Conservation (phyloP, 2,113 vertebrate genomes). For the Calyptommatus sinebrachiatus region DNA sequence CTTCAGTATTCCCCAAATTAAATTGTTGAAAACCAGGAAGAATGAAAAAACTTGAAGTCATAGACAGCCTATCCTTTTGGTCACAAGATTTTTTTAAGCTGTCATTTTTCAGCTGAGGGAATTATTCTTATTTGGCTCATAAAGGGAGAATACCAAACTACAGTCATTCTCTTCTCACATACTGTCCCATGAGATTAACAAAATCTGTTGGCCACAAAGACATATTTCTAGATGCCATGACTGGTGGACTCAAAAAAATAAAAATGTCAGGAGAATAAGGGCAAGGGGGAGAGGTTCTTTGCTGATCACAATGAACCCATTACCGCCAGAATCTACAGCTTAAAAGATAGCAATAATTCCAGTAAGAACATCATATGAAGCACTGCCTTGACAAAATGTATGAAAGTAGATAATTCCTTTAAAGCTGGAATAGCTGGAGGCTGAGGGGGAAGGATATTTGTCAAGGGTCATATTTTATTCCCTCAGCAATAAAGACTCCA, state of each 20-base stretch:
- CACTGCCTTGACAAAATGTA: constrained; percentile 10
- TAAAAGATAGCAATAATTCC: constrained; percentile 38
- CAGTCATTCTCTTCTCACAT: constrained; percentile 29
- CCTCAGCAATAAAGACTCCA: constrained; percentile 20
- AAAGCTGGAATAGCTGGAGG: neutral
- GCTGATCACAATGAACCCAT: constrained; percentile 24
- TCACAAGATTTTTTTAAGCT: constrained; percentile 26
- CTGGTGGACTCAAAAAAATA: constrained; percentile 9
- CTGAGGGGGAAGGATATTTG: neutral
- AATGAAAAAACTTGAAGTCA: constrained; percentile 42
- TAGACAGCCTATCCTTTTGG: constrained; percentile 41
- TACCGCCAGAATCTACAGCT: constrained; percentile 44
- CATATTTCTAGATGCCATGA: constrained; percentile 36
- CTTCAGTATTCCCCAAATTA: constrained; percentile 52
- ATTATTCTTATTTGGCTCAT: constrained; percentile 16
- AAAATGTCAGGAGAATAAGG: neutral
- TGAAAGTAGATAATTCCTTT: constrained; percentile 26
- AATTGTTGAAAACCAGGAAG: constrained; percentile 41
- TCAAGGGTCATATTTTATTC: neutral
- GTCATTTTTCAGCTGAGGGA: constrained; percentile 23
- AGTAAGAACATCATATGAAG: constrained; percentile 9
- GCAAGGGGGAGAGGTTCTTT: neutral
- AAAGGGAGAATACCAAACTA: constrained; percentile 21
- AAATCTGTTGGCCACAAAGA: constrained; percentile 30
- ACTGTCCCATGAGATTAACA: neutral